phyloP scores from a whole-genome alignment of 1,140 invertebrate species.

The Lucilia sericata region DNA sequence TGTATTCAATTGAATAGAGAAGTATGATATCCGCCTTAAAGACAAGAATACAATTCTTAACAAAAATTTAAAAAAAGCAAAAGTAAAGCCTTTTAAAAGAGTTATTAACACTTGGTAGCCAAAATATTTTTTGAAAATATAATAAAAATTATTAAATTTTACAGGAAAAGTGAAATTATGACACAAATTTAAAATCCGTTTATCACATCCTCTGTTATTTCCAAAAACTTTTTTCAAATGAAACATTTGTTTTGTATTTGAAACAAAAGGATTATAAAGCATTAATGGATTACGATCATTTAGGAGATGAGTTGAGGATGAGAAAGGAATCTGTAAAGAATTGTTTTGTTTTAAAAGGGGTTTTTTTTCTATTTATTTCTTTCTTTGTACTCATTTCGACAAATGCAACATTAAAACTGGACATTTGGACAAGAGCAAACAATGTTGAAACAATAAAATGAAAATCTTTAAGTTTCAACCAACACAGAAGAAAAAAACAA shows the following conservation, averaged over 20 bases:
- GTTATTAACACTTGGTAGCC: slow-evolving; percentile 16
- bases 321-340: neutral
- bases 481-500: too few species aligned
- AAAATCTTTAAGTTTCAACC: neutral
- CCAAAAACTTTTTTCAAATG: neutral
- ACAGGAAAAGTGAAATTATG: slow-evolving; percentile 44
- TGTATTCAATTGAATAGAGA: too few species aligned
- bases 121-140: neutral
- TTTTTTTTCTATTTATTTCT: neutral
- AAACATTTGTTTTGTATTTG: neutral
- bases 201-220: slow-evolving; percentile 6
- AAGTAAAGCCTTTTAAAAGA: neutral
- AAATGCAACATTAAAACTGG: slow-evolving; percentile 23
- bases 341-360: neutral
- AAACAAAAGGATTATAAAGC: slow-evolving; percentile 44
- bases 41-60: too few species aligned
- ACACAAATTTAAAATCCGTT: slow-evolving; percentile 25
- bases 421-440: slow-evolving; percentile 10
- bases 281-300: slow-evolving; percentile 29
- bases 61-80: neutral
- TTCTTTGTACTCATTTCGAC: neutral
- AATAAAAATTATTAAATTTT: slow-evolving; percentile 15
- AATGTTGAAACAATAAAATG: neutral
- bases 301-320: neutral
- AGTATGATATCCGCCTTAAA: too few species aligned